Conservation (phyloP, 2,888 invertebrate species). For the Hypolimnas misippus region DNA sequence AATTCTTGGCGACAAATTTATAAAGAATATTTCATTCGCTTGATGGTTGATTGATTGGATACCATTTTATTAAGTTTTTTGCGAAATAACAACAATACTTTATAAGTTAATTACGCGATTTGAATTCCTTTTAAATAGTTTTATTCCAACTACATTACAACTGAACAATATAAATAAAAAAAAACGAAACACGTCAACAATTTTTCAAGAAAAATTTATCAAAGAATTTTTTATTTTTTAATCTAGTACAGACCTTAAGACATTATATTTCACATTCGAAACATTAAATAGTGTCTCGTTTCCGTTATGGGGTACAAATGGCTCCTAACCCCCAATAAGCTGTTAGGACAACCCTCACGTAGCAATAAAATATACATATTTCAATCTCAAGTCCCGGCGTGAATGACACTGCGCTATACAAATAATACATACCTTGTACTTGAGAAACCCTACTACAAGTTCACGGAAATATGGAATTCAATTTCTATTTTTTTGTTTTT, state of each 20-base stretch:
- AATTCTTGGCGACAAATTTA: no score
- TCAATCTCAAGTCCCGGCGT: slow-evolving; percentile 45
- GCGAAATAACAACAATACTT: no score
- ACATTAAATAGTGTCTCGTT: slow-evolving; percentile 28
- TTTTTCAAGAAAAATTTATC: no score
- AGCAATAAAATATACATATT: slow-evolving; percentile 56
- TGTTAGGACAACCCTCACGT: slow-evolving; percentile 28
- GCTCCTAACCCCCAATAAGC: slow-evolving; percentile 32
- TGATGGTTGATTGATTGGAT: no score
- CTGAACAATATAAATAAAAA: no score
- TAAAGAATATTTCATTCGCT: no score
- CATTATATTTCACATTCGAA: background rate
- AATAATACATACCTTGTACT: slow-evolving; percentile 7
- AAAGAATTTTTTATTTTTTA: no score
- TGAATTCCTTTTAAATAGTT: no score
- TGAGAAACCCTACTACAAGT: background rate
- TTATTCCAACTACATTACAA: no score
- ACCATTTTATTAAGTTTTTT: no score
- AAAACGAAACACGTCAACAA: no score
- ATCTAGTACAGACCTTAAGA: background rate
- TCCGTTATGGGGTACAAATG: slow-evolving; percentile 31
- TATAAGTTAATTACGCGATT: no score
- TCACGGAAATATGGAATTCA: background rate
- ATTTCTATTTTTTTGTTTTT: background rate
- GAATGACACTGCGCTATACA: slow-evolving; percentile 8